Evolutionary conservation across 2,113 vertebrate genomes (phyloP).

Genomic region (Rhinoderma darwinii): DNA sequence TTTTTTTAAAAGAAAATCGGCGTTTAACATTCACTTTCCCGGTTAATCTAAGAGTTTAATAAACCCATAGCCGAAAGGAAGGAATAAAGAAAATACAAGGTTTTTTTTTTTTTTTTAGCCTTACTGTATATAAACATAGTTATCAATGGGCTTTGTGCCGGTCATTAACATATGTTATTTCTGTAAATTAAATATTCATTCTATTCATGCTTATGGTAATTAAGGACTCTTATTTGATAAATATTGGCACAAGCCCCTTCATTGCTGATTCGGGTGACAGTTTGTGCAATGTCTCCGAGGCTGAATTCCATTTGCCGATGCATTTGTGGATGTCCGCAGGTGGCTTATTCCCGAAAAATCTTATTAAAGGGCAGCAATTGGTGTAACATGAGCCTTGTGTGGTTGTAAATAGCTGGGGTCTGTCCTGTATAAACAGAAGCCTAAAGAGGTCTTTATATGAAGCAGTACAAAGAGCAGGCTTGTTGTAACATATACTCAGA

Average conservation of each 20-base stretch:
- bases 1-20: neutral
- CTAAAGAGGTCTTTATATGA: slow-evolving; percentile 63
- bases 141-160: slow-evolving; percentile 20
- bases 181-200: slow-evolving; percentile 13
- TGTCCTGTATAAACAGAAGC: slow-evolving; percentile 53
- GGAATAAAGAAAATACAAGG: neutral
- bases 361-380: slow-evolving; percentile 35
- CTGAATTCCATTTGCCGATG: neutral
- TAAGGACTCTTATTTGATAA: neutral
- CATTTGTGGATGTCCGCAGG: slow-evolving; percentile 37
- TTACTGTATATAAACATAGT: neutral
- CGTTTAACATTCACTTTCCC: neutral
- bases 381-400: slow-evolving; percentile 59
- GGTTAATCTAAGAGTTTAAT: neutral
- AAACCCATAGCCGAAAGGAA: neutral
- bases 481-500: slow-evolving; percentile 54
- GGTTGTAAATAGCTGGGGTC: slow-evolving; percentile 63
- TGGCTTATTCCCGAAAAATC: slow-evolving; percentile 45
- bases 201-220: slow-evolving; percentile 20
- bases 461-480: slow-evolving; percentile 63
- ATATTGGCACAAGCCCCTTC: slow-evolving; percentile 19
- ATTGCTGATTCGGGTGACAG: accelerated
- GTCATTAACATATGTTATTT: slow-evolving; percentile 39
- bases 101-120: neutral
- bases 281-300: accelerated